Evolutionary conservation across 2,888 invertebrate species (phyloP).

Genomic region (Pseudeuparius sepicola): DNA sequence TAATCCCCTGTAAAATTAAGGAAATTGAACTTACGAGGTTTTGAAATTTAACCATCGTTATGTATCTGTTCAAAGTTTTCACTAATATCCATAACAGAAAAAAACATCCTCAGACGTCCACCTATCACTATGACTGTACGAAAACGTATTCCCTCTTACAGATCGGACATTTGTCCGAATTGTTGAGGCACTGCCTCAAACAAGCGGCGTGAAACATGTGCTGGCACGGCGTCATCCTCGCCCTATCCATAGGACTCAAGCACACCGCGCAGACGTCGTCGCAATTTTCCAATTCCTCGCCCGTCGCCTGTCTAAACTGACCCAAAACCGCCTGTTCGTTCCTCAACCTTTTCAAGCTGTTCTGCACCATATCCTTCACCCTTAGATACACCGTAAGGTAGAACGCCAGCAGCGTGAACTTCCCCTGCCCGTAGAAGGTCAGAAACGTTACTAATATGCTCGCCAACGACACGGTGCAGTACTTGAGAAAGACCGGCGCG

Average conservation of each 20-base stretch:
- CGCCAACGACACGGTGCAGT: conserved; percentile 49
- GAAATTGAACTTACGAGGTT: too few species aligned
- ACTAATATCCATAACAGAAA: too few species aligned
- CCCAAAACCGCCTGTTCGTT: conserved; percentile 52
- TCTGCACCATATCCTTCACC: conserved; percentile 50
- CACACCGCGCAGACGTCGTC: conserved; percentile 76
- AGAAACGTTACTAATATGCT: conserved; percentile 46
- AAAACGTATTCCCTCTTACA: conserved; percentile 56
- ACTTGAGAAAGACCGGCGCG: conserved; percentile 54
- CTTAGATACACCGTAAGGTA: conserved; percentile 59
- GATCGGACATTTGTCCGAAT: conserved; percentile 61
- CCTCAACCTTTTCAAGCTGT: conserved; percentile 45
- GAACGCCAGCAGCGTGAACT: conserved; percentile 47
- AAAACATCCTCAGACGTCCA: too few species aligned
- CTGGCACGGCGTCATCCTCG: conserved; percentile 68
- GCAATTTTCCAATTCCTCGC: conserved; percentile 53
- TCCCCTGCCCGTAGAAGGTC: conserved; percentile 47
- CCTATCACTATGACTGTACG: too few species aligned
- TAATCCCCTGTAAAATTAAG: too few species aligned
- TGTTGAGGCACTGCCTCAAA: conserved; percentile 59
- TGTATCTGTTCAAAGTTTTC: too few species aligned
- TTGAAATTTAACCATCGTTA: too few species aligned
- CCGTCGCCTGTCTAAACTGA: conserved; percentile 53
- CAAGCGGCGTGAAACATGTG: conserved; percentile 75
- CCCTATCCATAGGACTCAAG: conserved; percentile 57